Evolutionary conservation across 2,797 vertebrate genomes (phyloP).

Genomic region (Chloroceryle amazona): DNA sequence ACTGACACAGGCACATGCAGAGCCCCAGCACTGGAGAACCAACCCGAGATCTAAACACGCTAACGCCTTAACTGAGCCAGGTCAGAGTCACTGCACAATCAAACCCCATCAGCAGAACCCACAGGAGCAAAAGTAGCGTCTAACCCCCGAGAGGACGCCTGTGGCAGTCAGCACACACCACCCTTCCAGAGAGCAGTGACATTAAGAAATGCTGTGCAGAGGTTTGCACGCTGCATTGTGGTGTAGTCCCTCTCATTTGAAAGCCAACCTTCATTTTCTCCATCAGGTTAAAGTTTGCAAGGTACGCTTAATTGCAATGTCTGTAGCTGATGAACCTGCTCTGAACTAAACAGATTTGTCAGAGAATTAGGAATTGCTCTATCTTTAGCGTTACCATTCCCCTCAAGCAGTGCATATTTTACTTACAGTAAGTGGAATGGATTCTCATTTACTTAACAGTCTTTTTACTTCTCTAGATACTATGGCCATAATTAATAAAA

Average conservation of each 20-base stretch:
- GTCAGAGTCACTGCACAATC: neutral
- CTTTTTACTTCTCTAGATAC: neutral
- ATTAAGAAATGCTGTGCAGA: neutral
- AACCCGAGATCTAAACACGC: neutral
- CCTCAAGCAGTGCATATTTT: neutral
- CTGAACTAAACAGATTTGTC: neutral
- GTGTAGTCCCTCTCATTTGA: neutral
- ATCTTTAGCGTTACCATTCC: neutral
- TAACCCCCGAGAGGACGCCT: fast-evolving
- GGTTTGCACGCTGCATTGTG: neutral
- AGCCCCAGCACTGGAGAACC: neutral
- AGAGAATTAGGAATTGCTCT: neutral
- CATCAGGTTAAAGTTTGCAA: conserved; percentile 13
- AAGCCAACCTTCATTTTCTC: neutral
- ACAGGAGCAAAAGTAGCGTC: neutral
- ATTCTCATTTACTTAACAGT: conserved; percentile 11
- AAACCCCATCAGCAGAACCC: neutral
- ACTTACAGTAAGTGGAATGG: neutral
- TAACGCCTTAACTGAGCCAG: neutral
- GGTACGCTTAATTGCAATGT: neutral
- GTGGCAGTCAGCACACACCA: neutral
- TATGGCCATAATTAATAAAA: conserved; percentile 14
- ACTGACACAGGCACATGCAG: neutral
- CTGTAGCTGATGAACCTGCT: neutral
- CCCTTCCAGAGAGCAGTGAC: neutral